Conservation (phyloP, 2,113 vertebrate genomes). For the Tupaia chinensis region DNA sequence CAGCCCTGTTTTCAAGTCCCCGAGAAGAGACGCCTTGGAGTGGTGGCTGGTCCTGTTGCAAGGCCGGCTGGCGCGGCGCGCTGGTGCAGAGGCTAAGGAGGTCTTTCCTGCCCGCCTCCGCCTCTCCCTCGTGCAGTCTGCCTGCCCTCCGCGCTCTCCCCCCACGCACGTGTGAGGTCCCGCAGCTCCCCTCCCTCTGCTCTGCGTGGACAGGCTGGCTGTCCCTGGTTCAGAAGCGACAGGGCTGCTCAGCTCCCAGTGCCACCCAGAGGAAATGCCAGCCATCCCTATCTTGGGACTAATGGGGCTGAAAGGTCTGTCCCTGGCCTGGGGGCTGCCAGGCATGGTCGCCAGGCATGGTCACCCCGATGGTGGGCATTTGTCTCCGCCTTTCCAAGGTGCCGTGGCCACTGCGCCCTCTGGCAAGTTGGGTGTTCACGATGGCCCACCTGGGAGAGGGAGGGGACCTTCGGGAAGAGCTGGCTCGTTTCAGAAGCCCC, state of each 20-base stretch:
- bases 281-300: too few relatives aligned
- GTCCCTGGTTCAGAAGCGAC: neutral
- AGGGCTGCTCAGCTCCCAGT: too few relatives aligned
- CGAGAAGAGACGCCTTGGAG: neutral
- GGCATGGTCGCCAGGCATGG: too few relatives aligned
- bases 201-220: neutral
- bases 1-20: fast-evolving
- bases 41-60: fast-evolving
- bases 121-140: too few relatives aligned
- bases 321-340: fast-evolving
- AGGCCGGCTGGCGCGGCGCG: too few relatives aligned
- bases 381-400: too few relatives aligned
- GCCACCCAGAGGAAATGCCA: neutral
- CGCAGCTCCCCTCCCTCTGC: too few relatives aligned
- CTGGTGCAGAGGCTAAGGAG: neutral
- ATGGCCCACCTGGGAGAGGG: fast-evolving
- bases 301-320: too few relatives aligned
- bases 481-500: neutral
- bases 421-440: fast-evolving
- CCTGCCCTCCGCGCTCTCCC: too few relatives aligned
- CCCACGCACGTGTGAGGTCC: too few relatives aligned
- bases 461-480: fast-evolving
- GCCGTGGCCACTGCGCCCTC: fast-evolving
- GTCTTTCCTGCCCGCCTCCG: too few relatives aligned
- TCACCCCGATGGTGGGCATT: too few relatives aligned